phyloP scores from a whole-genome alignment of 2,797 vertebrate species.

The Poliocrania exsul region DNA sequence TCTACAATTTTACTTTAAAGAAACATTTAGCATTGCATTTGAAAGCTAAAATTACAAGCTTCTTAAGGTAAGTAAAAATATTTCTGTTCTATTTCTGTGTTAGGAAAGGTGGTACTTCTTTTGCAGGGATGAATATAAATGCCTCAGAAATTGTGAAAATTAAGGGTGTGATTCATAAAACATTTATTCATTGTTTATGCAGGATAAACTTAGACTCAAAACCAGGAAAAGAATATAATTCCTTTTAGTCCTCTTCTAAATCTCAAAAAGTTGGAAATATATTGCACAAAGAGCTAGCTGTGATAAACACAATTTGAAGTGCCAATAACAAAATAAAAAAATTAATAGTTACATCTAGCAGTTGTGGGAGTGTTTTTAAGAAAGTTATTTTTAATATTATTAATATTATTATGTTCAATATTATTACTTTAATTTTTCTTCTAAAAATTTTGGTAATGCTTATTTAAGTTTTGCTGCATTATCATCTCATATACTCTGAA shows the following conservation, averaged over 20 bases:
- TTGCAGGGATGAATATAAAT: neutral
- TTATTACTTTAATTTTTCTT: neutral
- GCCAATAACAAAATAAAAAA: conserved; percentile 11
- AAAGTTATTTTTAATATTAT: neutral
- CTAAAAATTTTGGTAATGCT: neutral
- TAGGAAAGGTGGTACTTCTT: neutral
- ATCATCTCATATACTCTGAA: neutral
- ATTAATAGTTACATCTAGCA: neutral
- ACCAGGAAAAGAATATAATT: conserved; percentile 11
- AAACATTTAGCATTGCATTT: neutral
- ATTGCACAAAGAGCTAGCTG: neutral
- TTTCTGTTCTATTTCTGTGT: neutral
- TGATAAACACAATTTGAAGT: conserved; percentile 14
- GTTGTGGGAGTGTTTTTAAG: neutral
- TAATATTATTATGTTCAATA: neutral
- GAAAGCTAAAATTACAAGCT: neutral
- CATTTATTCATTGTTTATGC: conserved; percentile 23
- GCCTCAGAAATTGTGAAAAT: conserved; percentile 32
- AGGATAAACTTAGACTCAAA: neutral
- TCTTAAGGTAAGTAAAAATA: neutral
- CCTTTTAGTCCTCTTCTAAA: neutral
- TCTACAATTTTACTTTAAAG: neutral
- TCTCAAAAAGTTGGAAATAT: neutral
- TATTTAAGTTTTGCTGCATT: conserved; percentile 15
- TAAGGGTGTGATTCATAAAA: conserved; percentile 56